Evolutionary conservation across 2,113 vertebrate species (phyloP).

Genomic region (Struthidea cinerea): DNA sequence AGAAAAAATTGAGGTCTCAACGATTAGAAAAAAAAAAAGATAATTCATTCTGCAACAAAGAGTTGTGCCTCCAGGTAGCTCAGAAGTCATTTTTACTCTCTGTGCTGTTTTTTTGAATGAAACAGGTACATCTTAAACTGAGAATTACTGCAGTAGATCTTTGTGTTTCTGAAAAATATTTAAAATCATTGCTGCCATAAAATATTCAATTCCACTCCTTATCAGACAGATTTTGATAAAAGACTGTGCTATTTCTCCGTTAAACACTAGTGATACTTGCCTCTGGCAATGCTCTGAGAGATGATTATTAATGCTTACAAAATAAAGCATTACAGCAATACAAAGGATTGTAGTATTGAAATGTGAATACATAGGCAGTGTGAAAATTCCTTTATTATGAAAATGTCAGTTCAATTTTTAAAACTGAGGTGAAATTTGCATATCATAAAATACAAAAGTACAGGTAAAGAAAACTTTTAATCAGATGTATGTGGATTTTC

Average conservation of each 20-base stretch:
- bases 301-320: background rate
- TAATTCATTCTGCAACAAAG: conserved; percentile 1
- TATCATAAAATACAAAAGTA: background rate
- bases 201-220: conserved; percentile 27
- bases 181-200: background rate
- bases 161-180: conserved; percentile 27
- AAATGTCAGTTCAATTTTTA: background rate
- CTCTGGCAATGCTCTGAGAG: background rate
- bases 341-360: background rate
- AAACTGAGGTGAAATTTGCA: background rate
- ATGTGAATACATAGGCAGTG: background rate
- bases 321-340: background rate
- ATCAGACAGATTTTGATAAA: conserved; percentile 7
- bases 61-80: background rate
- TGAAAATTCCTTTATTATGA: background rate
- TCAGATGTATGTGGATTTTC: background rate
- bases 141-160: background rate
- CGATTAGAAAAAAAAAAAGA: background rate
- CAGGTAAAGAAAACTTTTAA: background rate
- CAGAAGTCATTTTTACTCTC: background rate
- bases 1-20: background rate
- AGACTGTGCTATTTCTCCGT: background rate
- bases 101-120: background rate
- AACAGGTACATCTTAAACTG: background rate
- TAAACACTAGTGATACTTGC: background rate